Percentiles rank a stretch among this genome's conserved stretches.
phyloP scores from a whole-genome alignment of 1,140 invertebrate species.

The Glomeris maerens region DNA sequence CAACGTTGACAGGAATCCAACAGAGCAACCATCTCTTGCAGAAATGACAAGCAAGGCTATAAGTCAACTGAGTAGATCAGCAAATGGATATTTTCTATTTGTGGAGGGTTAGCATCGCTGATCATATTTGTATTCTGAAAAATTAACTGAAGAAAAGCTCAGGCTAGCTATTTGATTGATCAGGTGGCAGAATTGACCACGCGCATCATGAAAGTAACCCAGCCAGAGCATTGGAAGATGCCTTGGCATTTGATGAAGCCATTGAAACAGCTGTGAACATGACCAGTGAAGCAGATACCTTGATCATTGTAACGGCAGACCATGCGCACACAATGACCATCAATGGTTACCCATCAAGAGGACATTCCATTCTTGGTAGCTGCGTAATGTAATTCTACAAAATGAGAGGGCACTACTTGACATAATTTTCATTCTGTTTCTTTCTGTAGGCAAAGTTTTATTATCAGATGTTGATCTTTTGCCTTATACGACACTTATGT shows the following conservation, averaged over 20 bases:
- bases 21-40: constrained; percentile 16
- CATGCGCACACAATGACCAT: constrained; percentile 67
- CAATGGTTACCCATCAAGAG: constrained; percentile 54
- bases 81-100: constrained; percentile 21
- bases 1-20: constrained; percentile 33
- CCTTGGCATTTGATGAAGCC: constrained; percentile 55
- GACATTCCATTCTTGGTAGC: constrained; percentile 51
- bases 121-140: no score
- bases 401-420: no score
- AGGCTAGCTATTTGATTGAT: no score
- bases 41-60: constrained; percentile 22
- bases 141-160: not conserved
- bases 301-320: constrained; percentile 64
- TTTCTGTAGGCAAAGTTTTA: constrained; percentile 12
- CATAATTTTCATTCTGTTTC: no score
- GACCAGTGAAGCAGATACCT: constrained; percentile 52
- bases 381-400: not conserved
- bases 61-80: constrained; percentile 18
- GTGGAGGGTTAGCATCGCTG: constrained; percentile 24
- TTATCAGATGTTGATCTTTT: constrained; percentile 17
- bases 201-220: constrained; percentile 57
- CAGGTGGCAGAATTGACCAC: constrained; percentile 67
- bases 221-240: constrained; percentile 59
- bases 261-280: constrained; percentile 48
- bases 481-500: constrained; percentile 20